Base-by-base conservation (phyloP, 2,113 vertebrate genomes). In the Mesitornis unicolor region DNA sequence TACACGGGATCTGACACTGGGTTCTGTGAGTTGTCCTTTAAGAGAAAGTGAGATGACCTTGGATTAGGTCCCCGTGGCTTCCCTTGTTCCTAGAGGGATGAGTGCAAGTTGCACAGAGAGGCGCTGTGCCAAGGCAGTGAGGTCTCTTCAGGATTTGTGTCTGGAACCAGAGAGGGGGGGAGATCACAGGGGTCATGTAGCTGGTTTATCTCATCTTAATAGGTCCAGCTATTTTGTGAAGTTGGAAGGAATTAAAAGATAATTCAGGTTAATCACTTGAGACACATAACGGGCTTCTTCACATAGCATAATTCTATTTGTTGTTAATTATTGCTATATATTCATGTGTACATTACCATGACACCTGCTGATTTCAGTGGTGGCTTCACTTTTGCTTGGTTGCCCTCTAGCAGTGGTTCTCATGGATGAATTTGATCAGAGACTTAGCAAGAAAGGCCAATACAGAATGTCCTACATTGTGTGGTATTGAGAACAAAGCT, bases 161-260 rank as follows among this genome's bases (percentile, higher is more conserved):
- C 89, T 36, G 64, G 45, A 95, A 70, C 16, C 26, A 11, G 48
- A 67, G 69, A 64, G 35, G 10, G 26, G 40, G 19, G 25, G 8
- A 63, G 6, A 61, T 70, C 70, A 10, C 70, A 15, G 60, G 24
- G 70, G 8, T 73, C 78, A 84, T 2, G 1, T 36, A 47, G 68
- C 82, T 84, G 60, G 7, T 59, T 63, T 43, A 22, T 47, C 50
- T 47, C 51, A 45, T 75, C 43, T 26, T 25, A 10, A 21, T 16
- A 31, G 35, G 57, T 24, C 56, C 73, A 59, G 73, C 68, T 84
- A 9, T 92, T 86, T 40, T 60, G 93, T 94, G 76, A 95, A 88
- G 63, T 45, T 92, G 93, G 51, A 31, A 92, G 56, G 83, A 94
- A 89, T 89, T 78, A 82, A 51, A 73, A 78, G 88, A 57, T 92